Conservation (phyloP, 1,140 invertebrate genomes). For the Tribolium castaneum region DNA sequence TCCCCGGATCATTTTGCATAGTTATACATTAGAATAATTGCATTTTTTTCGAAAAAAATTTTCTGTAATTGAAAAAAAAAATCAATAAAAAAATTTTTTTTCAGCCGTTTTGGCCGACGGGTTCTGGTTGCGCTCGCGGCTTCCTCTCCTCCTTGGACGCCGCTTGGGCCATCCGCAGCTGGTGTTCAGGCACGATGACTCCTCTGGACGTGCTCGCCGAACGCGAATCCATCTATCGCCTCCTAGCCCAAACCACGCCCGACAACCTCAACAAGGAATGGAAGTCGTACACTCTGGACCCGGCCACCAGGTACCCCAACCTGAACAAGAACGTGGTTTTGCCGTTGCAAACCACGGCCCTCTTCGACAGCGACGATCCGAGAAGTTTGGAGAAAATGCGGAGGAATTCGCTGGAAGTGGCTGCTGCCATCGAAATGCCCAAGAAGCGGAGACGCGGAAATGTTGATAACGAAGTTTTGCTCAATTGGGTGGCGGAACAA, state of each 20-base stretch:
- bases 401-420: conserved; percentile 57
- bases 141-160: conserved; percentile 97
- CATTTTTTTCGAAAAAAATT: too few relatives aligned
- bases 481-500: conserved; percentile 82
- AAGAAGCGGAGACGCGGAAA: conserved; percentile 73
- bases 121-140: conserved; percentile 96
- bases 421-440: conserved; percentile 64
- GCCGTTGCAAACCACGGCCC: conserved; percentile 72
- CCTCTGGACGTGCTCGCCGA: conserved; percentile 90
- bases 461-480: conserved; percentile 78
- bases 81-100: conserved; percentile 50
- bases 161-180: conserved; percentile 92
- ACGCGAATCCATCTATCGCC: conserved; percentile 89
- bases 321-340: conserved; percentile 68
- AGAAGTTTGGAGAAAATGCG: conserved; percentile 64
- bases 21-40: too few relatives aligned
- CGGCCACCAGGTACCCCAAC: conserved; percentile 81
- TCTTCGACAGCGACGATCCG: conserved; percentile 73
- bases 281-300: conserved; percentile 89
- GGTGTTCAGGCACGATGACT: conserved; percentile 76
- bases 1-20: too few relatives aligned
- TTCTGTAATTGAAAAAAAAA: too few relatives aligned
- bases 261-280: conserved; percentile 94
- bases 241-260: conserved; percentile 89
- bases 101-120: conserved; percentile 98